These are phyloP conservation scores for Sipha flava DNA, from an alignment of 1,140 invertebrate genomes.

Conservation along the genomic window DNA sequence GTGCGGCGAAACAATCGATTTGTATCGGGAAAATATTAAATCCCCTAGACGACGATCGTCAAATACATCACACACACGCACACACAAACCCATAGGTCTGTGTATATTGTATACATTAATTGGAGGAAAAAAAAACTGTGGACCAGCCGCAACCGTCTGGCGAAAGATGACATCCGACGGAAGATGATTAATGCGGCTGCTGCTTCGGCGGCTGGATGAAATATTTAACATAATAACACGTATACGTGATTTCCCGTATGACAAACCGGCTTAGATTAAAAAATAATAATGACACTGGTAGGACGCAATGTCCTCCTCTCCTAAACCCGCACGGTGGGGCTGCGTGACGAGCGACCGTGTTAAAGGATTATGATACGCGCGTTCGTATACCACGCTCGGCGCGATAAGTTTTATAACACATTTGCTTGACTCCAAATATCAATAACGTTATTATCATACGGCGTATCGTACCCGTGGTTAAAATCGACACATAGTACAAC, in stretches of 20 bases:
- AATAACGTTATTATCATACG: too few relatives aligned
- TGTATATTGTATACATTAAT: too few relatives aligned
- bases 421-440: too few relatives aligned
- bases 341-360: not conserved
- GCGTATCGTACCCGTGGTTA: too few relatives aligned
- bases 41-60: too few relatives aligned
- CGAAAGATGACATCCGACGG: not conserved
- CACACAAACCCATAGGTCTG: too few relatives aligned
- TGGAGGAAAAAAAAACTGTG: too few relatives aligned
- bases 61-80: too few relatives aligned
- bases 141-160: not conserved
- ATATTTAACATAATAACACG: too few relatives aligned
- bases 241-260: not conserved
- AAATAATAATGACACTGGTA: not conserved
- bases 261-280: not conserved
- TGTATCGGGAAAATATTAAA: not conserved
- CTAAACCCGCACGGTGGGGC: not conserved
- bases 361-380: not conserved
- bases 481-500: too few relatives aligned
- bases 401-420: not conserved
- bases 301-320: too few relatives aligned
- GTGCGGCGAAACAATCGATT: not conserved
- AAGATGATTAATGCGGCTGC: not conserved
- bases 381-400: not conserved
- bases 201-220: not conserved